Evolutionary conservation across 2,888 invertebrate genomes (phyloP), one percentile per base, ranked within the genome.

Genomic region (Drosophila anceps): DNA sequence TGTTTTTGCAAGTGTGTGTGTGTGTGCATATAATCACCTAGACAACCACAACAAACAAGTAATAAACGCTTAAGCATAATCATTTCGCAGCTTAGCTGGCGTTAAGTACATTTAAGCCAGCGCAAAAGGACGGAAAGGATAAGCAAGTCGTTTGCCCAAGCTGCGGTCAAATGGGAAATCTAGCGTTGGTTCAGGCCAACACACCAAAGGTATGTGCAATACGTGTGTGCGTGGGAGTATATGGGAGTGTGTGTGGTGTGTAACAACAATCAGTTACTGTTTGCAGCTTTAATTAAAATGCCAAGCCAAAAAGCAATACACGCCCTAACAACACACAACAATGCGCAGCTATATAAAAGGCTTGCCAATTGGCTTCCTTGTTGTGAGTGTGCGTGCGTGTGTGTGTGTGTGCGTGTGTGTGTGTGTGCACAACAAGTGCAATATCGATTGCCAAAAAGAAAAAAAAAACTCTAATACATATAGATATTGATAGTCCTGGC

Each of bases 81-180:
- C 87, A 87, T 81, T 82, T 73, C 59, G 84, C 62, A 79, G 88
- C 84, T 87, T 81, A 81, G 73, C 53, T 77, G 79, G 84, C 90
- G 77, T 89, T 85, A 76, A 89, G 69, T 72, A 79, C 82, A 87
- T 72, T 67, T 84, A 79, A 84, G 84, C 73, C 69, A 43, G 53
- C 54, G 51, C 86, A 79, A 81, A 53, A 67, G 69, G 71, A 86
- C 68, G 8, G 8, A 78, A 86, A 78, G 79, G 73, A 81, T 61
- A 67, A 39, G 44, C 50, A 50, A 62, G 54, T 20, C 53, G 60
- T 61, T 78, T 57, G 50, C 15, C 39, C 46, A 46, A 76, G 63
- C 50, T 62, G 67, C 55, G 86, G 81, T 82, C 80, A 85, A 69
- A 57, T 69, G 61, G 62, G 55, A 68, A 64, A 51, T 66, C 41